These are phyloP conservation scores for Enteromius thamalakanensis DNA, from an alignment of 2,797 vertebrate genomes.

Conservation along the genomic window DNA sequence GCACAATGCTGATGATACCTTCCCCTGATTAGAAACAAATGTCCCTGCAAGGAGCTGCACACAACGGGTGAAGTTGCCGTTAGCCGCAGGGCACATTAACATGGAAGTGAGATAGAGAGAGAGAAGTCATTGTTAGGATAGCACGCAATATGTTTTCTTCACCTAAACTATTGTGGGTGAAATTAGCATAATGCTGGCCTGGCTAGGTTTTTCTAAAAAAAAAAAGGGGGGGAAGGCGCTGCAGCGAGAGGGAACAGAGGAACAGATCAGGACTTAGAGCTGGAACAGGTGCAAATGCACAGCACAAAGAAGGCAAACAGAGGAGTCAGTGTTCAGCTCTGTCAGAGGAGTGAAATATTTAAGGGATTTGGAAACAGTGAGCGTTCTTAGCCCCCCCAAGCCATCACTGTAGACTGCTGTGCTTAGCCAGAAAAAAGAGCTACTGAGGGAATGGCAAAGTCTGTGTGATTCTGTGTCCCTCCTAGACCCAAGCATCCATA, in stretches of 20 bases:
- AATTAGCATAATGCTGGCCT: conserved; percentile 68
- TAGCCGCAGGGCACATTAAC: conserved; percentile 59
- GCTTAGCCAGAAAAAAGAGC: conserved; percentile 69
- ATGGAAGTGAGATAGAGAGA: conserved; percentile 49
- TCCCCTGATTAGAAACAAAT: conserved; percentile 53
- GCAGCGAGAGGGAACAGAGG: conserved; percentile 44
- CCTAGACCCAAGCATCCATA: neutral
- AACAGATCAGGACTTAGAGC: conserved; percentile 58
- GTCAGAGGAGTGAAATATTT: conserved; percentile 78
- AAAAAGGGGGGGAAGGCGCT: conserved; percentile 38
- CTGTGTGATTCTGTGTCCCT: conserved; percentile 35
- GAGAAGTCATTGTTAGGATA: conserved; percentile 59
- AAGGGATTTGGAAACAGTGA: conserved; percentile 76
- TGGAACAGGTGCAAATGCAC: conserved; percentile 80
- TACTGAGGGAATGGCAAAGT: conserved; percentile 34
- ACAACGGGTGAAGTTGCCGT: conserved; percentile 54
- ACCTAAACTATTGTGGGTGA: conserved; percentile 63
- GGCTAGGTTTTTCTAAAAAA: conserved; percentile 60
- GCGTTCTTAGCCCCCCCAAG: conserved; percentile 74
- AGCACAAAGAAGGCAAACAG: conserved; percentile 75
- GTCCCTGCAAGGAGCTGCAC: conserved; percentile 57
- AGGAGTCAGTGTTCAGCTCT: conserved; percentile 75
- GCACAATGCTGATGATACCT: conserved; percentile 25
- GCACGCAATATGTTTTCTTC: conserved; percentile 66
- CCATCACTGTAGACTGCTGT: conserved; percentile 79